These are phyloP conservation scores for Poecilia gillii DNA, from an alignment of 2,797 vertebrate species.

Conservation along the genomic window DNA sequence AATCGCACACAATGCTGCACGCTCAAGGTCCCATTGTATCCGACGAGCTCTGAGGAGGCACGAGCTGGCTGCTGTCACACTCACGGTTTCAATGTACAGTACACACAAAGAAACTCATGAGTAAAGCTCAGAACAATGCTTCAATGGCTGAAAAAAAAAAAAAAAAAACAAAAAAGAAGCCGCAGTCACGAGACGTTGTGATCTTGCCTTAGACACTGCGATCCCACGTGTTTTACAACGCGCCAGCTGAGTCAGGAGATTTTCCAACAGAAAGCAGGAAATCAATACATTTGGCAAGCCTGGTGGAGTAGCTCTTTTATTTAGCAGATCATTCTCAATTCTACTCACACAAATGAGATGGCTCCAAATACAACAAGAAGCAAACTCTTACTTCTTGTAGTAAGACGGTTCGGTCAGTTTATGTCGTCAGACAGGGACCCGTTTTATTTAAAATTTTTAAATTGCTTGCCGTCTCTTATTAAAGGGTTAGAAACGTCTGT, in stretches of 20 bases:
- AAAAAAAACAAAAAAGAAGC: constrained; percentile 7
- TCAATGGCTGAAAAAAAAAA: constrained; percentile 38
- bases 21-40: constrained; percentile 32
- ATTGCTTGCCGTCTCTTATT: background rate
- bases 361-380: background rate
- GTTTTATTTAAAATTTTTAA: background rate
- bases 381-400: background rate
- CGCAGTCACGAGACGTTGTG: constrained; percentile 50
- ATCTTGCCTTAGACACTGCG: constrained; percentile 35
- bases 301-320: constrained; percentile 8
- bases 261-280: constrained; percentile 7
- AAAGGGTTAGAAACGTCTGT: background rate
- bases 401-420: background rate
- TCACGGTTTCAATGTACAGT: constrained; percentile 10
- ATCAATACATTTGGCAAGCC: background rate
- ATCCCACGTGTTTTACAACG: constrained; percentile 27
- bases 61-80: constrained; percentile 34
- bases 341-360: background rate
- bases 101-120: constrained; percentile 8
- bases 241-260: constrained; percentile 40
- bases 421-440: background rate
- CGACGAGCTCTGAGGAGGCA: constrained; percentile 16
- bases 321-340: constrained; percentile 12
- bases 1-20: constrained; percentile 32
- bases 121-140: constrained; percentile 34